Evolutionary conservation across 64 coral and sea anemone genomes (phyloP), one percentile per base, ranked within the genome.

Genomic region (Acropora yongei): DNA sequence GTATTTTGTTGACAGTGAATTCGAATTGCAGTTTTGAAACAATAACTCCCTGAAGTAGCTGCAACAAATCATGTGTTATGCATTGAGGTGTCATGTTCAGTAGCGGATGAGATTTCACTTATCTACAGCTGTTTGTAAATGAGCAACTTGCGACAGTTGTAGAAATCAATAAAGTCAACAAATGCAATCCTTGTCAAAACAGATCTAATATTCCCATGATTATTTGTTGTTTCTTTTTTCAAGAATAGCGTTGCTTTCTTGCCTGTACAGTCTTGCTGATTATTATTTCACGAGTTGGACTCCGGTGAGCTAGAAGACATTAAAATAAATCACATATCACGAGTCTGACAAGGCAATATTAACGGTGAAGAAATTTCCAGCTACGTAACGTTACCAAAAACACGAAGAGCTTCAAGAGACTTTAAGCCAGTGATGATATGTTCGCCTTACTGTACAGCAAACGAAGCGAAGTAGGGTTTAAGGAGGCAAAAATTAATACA

Each of bases 131-230:
- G 60, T 63, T 30, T 30, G 30, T 30, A 30, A 30, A 30, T 30
- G 30, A 30, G 30, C 30, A 30, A 30, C 30, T 30, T 30, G 10
- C 48, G 75, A 78, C 48, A 79, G 46, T 20, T 51, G 47, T 61
- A 50, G 30, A 14, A 66, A 63, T 83, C 18, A 7, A 7, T 55
- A 10, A 5, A 8, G 17, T 30, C 41, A 81, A 81, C 14, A 68
- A n/a, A 69, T 47, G 17, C n/a, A 85, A 46, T 10, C 43, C 66
- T 16, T 69, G 45, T 85, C 82, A 16, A 85, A 67, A 58, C 58
- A 44, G 13, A 60, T 83, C 80, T 58, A 83, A 5, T 72, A 47
- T 16, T 48, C 2, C 13, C 58, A 12, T 69, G 9, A 71, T 20
- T 3, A 17, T 20, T 55, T 55, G 17, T 13, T 42, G 30, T 53